phyloP scores from a whole-genome alignment of 2,888 invertebrate genomes.

The Caenorhabditis parvicauda region DNA sequence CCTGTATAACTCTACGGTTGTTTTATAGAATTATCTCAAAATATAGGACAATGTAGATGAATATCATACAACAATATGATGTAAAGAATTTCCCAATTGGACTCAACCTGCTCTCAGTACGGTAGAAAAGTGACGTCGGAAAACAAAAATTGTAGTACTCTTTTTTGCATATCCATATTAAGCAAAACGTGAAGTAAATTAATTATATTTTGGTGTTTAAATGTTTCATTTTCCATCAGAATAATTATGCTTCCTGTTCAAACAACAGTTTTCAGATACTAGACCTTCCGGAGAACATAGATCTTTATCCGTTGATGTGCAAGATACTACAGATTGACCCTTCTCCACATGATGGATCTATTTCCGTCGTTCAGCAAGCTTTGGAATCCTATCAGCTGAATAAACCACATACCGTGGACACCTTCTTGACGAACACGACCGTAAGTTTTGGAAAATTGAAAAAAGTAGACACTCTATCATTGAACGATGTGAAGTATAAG shows the following conservation, averaged over 20 bases:
- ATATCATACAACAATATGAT: too few species aligned
- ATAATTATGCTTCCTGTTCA: too few species aligned
- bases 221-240: not conserved
- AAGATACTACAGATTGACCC: conserved; percentile 69
- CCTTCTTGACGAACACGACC: conserved; percentile 27
- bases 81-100: too few species aligned
- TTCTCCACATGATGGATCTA: conserved; percentile 63
- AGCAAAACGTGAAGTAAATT: too few species aligned
- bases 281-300: conserved; percentile 71
- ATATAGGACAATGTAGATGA: too few species aligned
- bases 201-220: not conserved
- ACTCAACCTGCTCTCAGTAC: too few species aligned
- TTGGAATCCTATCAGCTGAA: conserved; percentile 13
- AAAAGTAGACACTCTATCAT: not conserved
- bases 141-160: too few species aligned
- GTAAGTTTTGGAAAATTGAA: too few species aligned
- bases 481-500: not conserved
- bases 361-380: conserved; percentile 25
- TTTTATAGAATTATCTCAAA: too few species aligned
- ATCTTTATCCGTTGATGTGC: conserved; percentile 72
- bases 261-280: conserved; percentile 42
- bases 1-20: too few species aligned
- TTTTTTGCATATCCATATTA: too few species aligned
- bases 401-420: conserved; percentile 6
- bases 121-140: too few species aligned